Conservation (phyloP, 2,888 invertebrate species). For the Nowickia ferox region DNA sequence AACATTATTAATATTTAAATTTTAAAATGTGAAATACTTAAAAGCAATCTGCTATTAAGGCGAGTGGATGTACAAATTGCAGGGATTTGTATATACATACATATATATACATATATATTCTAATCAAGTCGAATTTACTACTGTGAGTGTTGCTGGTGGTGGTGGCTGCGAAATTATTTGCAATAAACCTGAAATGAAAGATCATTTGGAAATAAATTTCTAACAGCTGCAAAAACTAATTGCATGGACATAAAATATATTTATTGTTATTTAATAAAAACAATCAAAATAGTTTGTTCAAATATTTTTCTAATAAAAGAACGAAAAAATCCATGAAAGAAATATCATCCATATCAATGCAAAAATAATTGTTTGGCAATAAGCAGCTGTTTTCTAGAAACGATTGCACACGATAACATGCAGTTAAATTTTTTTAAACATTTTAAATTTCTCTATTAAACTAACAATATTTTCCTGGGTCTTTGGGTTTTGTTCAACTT, state of each 20-base stretch:
- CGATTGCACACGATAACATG: neutral
- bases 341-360: constrained; percentile 5
- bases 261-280: constrained; percentile 53
- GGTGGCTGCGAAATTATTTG: neutral
- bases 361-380: constrained; percentile 22
- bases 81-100: constrained; percentile 27
- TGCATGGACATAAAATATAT: constrained; percentile 18
- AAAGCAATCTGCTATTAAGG: constrained; percentile 27
- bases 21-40: constrained; percentile 28
- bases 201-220: constrained; percentile 48
- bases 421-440: neutral
- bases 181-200: constrained; percentile 32
- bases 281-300: constrained; percentile 29
- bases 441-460: constrained; percentile 21
- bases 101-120: neutral
- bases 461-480: neutral
- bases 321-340: neutral
- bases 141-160: neutral
- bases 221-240: constrained; percentile 51
- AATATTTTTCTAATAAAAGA: constrained; percentile 20
- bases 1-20: constrained; percentile 35
- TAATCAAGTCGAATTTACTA: constrained; percentile 33
- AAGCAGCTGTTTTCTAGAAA: constrained; percentile 33
- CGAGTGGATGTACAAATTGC: constrained; percentile 42
- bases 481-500: neutral